A percentile compares a stretch with the other conserved stretches of the same genome.
Conservation (phyloP, 2,113 vertebrate species). For the Limnothrissa miodon region DNA sequence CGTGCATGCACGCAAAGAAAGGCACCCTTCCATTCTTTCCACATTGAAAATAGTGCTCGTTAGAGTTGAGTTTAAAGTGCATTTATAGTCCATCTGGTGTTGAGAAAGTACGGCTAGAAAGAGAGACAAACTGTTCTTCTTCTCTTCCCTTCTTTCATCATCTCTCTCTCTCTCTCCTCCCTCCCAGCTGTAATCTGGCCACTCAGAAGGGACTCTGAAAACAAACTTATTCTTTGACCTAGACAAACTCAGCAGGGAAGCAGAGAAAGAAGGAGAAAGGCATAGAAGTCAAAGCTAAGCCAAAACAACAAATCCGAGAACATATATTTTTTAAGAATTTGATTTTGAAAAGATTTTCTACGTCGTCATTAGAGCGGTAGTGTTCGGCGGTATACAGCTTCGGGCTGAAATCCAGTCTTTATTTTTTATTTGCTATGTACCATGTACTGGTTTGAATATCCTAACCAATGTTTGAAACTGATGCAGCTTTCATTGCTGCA, state of each 20-base stretch:
- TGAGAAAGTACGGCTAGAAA: background rate
- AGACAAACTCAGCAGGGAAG: slow-evolving; percentile 2
- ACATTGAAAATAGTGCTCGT: background rate
- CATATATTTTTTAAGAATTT: background rate
- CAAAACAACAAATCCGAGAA: slow-evolving; percentile 8
- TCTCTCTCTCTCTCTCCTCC: background rate
- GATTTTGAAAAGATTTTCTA: too few relatives aligned
- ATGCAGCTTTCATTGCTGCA: too few relatives aligned
- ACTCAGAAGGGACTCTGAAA: background rate
- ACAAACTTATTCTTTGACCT: slow-evolving; percentile 18
- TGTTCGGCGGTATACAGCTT: too few relatives aligned
- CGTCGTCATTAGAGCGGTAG: too few relatives aligned
- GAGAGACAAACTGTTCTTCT: background rate
- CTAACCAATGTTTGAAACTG: too few relatives aligned
- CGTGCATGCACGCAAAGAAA: background rate
- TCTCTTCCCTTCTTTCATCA: background rate
- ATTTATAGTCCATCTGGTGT: background rate
- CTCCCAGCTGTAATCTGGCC: background rate
- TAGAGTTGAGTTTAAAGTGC: background rate
- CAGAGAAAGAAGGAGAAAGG: background rate
- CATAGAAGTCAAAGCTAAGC: background rate
- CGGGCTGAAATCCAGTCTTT: too few relatives aligned
- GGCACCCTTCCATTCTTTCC: background rate
- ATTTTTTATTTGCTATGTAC: too few relatives aligned
- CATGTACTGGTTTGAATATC: too few relatives aligned